These are phyloP conservation scores for Drosophila mauritiana DNA, from an alignment of 1,140 invertebrate genomes.

Conservation along the genomic window DNA sequence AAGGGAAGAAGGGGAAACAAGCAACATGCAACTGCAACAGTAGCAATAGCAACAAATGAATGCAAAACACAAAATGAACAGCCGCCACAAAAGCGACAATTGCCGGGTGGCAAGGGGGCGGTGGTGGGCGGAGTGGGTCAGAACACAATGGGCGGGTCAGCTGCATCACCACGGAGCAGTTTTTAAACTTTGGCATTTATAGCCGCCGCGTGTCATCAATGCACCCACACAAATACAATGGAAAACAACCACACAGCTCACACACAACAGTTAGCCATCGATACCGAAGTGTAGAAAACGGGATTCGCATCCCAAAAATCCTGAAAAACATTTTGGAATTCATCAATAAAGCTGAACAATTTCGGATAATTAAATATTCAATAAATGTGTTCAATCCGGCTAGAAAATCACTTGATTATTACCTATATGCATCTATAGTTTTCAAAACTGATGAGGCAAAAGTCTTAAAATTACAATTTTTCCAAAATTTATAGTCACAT, in stretches of 20 bases:
- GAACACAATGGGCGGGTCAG: not conserved
- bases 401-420: not conserved
- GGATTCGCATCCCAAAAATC: conserved; percentile 11
- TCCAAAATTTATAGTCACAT: too few species aligned
- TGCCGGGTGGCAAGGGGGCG: conserved; percentile 7
- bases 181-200: conserved; percentile 74
- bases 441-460: too few species aligned
- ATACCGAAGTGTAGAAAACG: conserved; percentile 38
- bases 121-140: not conserved
- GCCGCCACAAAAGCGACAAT: conserved; percentile 59
- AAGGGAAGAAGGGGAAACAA: conserved; percentile 23
- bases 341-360: not conserved
- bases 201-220: conserved; percentile 60
- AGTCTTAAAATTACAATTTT: not conserved
- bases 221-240: conserved; percentile 12
- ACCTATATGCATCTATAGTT: too few species aligned
- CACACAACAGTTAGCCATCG: conserved; percentile 5
- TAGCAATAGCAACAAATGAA: conserved; percentile 21
- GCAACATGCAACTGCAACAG: conserved; percentile 44
- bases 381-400: too few species aligned
- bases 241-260: conserved; percentile 6
- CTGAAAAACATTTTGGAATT: not conserved
- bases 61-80: conserved; percentile 33
- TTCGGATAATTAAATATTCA: not conserved
- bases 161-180: conserved; percentile 34